Conservation (phyloP, 2,113 vertebrate genomes). For the Copsychus sechellarum region DNA sequence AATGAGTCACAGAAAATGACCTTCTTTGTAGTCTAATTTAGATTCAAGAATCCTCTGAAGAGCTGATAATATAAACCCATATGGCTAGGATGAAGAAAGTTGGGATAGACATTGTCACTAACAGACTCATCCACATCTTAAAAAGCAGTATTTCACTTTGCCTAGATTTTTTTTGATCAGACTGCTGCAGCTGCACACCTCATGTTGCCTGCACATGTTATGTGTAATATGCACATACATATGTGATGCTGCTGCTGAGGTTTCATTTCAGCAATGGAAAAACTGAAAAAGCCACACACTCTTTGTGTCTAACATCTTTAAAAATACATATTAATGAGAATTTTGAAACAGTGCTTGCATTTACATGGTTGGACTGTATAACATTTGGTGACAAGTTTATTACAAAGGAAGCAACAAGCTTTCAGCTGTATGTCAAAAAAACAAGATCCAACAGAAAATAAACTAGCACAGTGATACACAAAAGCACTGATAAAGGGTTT, state of each 20-base stretch:
- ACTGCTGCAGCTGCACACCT: neutral
- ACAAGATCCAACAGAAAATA: neutral
- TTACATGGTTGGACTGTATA: neutral
- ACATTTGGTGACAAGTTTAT: neutral
- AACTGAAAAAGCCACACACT: neutral
- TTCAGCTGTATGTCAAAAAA: conserved; percentile 16
- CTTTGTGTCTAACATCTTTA: neutral
- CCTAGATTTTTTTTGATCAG: conserved; percentile 11
- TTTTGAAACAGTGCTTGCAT: neutral
- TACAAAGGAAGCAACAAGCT: neutral
- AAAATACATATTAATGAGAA: neutral
- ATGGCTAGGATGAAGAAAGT: neutral
- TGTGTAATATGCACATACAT: neutral
- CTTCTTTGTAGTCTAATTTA: conserved; percentile 67
- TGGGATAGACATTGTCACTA: conserved; percentile 6
- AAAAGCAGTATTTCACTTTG: neutral
- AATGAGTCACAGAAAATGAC: conserved; percentile 72
- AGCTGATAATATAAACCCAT: conserved; percentile 31
- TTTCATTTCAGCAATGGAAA: neutral
- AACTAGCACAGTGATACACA: neutral
- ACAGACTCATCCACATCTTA: neutral
- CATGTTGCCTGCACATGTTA: conserved; percentile 6
- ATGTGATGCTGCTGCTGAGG: neutral
- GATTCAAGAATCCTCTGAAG: conserved; percentile 58
- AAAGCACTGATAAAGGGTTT: neutral